Evolutionary conservation across 2,797 vertebrate species (phyloP).

Genomic region (Eurystomus glaucurus): DNA sequence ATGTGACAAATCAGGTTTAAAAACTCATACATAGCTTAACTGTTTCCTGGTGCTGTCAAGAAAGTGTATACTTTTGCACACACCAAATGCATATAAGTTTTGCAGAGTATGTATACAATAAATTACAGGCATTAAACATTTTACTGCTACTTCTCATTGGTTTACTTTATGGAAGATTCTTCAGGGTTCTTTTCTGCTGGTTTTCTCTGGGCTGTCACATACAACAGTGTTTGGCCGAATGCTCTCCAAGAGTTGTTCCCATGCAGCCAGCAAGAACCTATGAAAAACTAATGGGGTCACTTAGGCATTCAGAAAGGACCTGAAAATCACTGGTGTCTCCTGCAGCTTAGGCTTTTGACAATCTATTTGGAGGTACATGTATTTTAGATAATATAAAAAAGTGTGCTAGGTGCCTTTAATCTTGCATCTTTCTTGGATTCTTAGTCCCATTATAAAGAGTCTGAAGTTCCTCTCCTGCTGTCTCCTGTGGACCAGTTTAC

Average conservation of each 20-base stretch:
- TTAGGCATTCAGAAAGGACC: not conserved
- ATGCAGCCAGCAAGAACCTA: not conserved
- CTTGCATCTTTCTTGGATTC: not conserved
- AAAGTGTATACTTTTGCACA: slow-evolving; percentile 81
- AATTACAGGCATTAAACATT: slow-evolving; percentile 83
- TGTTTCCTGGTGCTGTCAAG: slow-evolving; percentile 81
- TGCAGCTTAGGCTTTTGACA: not conserved
- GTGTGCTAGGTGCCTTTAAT: not conserved
- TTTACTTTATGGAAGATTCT: slow-evolving; percentile 65
- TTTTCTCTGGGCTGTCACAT: not conserved
- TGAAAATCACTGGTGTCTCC: not conserved
- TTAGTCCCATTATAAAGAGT: not conserved
- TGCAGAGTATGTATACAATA: slow-evolving; percentile 83
- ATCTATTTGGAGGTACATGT: not conserved
- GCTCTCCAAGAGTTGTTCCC: not conserved
- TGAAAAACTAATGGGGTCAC: not conserved
- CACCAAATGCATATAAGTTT: slow-evolving; percentile 74
- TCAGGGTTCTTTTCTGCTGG: not conserved
- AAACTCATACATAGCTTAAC: slow-evolving; percentile 64
- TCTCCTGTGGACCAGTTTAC: not conserved
- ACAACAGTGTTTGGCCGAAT: not conserved
- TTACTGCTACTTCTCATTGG: slow-evolving; percentile 78
- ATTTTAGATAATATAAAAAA: not conserved
- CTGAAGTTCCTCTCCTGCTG: not conserved
- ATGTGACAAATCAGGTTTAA: slow-evolving; percentile 82